phyloP scores from a whole-genome alignment of 2,113 vertebrate species.

The Cephalopholis sonnerati region DNA sequence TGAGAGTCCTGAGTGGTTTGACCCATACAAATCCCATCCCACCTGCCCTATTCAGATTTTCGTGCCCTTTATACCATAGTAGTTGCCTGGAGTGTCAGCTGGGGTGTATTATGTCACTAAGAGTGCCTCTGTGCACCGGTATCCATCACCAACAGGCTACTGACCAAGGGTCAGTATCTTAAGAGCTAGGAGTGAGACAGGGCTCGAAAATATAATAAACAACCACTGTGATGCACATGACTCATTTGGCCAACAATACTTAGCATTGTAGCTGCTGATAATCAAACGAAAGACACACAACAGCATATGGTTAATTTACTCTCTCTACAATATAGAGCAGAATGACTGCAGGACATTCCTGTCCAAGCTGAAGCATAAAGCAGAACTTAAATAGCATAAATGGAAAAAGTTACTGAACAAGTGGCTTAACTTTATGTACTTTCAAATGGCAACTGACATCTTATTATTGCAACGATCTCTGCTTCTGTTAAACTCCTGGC shows the following conservation, averaged over 20 bases:
- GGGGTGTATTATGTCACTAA: too few relatives aligned
- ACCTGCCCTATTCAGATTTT: too few relatives aligned
- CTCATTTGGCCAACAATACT: not conserved
- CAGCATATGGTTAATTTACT: too few relatives aligned
- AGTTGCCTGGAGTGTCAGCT: too few relatives aligned
- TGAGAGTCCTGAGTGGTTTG: too few relatives aligned
- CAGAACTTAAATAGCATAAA: not conserved
- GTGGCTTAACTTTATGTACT: slow-evolving; percentile 11
- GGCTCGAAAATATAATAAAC: not conserved
- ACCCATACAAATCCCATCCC: too few relatives aligned
- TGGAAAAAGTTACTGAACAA: not conserved
- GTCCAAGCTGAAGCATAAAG: not conserved
- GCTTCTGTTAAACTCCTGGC: slow-evolving; percentile 14
- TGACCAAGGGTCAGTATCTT: too few relatives aligned
- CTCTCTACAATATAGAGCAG: not conserved
- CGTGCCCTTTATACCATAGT: too few relatives aligned
- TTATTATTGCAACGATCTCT: slow-evolving; percentile 1
- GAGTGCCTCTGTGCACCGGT: too few relatives aligned
- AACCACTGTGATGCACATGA: not conserved
- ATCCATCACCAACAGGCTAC: too few relatives aligned
- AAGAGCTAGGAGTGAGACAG: too few relatives aligned
- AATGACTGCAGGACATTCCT: too few relatives aligned
- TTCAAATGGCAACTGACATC: slow-evolving; percentile 36
- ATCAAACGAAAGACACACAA: not conserved
- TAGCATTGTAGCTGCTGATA: not conserved